phyloP scores from a whole-genome alignment of 2,113 vertebrate genomes.

The Herpetotheres cachinnans region DNA sequence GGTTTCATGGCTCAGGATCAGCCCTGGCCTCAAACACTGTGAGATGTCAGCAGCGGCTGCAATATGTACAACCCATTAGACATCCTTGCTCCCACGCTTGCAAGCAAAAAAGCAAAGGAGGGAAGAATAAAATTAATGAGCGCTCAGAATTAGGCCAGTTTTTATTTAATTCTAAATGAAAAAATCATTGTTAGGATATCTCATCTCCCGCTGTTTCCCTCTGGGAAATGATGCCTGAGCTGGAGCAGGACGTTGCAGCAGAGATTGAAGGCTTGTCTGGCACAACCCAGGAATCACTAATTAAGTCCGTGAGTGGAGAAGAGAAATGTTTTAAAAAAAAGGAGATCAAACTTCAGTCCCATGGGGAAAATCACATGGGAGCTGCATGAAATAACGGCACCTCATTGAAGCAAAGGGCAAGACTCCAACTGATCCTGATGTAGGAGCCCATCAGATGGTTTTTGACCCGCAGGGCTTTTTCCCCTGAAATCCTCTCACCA shows the following conservation, averaged over 20 bases:
- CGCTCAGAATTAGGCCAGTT: not conserved
- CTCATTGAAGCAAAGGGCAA: not conserved
- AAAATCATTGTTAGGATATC: not conserved
- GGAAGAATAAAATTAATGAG: not conserved
- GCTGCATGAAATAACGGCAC: not conserved
- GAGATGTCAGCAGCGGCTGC: not conserved
- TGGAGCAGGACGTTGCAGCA: not conserved
- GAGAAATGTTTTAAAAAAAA: not conserved
- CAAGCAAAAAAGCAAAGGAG: not conserved
- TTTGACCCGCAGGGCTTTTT: not conserved
- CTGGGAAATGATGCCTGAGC: constrained; percentile 21
- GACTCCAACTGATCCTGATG: not conserved
- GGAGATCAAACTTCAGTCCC: not conserved
- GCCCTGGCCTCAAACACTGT: not conserved
- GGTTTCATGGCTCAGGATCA: not conserved
- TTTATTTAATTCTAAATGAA: constrained; percentile 9
- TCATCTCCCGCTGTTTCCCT: not conserved
- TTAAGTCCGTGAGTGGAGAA: not conserved
- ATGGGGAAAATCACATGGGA: not conserved
- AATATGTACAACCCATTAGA: not conserved
- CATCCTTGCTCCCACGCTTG: not conserved
- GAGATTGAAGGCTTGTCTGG: not conserved
- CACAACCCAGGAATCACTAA: not conserved
- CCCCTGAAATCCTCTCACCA: not conserved
- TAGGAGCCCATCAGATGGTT: not conserved